These are phyloP conservation scores for Drosophila meridionalis DNA, from an alignment of 2,888 invertebrate species.

Conservation along the genomic window DNA sequence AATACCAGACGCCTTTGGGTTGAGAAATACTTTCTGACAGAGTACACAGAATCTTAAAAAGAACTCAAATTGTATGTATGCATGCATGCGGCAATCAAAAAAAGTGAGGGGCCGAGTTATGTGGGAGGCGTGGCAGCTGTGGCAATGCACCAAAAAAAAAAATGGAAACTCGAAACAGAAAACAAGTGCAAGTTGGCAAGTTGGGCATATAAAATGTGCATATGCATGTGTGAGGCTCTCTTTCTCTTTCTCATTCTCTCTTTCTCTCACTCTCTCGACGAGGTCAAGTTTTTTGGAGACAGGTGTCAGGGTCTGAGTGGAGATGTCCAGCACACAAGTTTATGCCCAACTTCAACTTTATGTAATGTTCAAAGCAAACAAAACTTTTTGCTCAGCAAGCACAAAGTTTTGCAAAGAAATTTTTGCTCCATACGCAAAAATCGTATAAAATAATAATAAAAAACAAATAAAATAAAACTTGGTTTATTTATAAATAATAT, in stretches of 20 bases:
- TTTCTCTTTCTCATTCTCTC: no score
- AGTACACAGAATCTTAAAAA: constrained; percentile 4
- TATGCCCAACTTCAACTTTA: constrained; percentile 7
- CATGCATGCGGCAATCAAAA: constrained; percentile 5
- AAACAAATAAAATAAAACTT: neutral
- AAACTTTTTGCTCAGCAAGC: constrained; percentile 28
- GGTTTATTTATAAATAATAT: constrained; percentile 1
- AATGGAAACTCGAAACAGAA: constrained; percentile 1
- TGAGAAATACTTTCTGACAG: neutral
- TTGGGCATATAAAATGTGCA: constrained; percentile 23
- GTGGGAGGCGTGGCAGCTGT: constrained; percentile 15
- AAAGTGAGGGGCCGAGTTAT: neutral
- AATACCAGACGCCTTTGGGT: neutral
- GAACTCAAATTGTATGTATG: constrained; percentile 20
- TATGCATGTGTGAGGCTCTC: constrained; percentile 5
- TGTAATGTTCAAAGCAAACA: constrained; percentile 2
- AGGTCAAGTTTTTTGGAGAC: constrained; percentile 23
- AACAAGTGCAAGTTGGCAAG: constrained; percentile 19
- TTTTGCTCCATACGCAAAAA: neutral
- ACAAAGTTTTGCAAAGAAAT: constrained; percentile 3
- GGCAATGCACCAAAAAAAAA: neutral
- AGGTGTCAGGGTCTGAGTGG: constrained; percentile 32
- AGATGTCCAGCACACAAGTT: constrained; percentile 11
- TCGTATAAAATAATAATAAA: neutral
- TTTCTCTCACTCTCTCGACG: neutral